Conservation (phyloP, 1,140 invertebrate genomes). For the Dendrolimus kikuchii region DNA sequence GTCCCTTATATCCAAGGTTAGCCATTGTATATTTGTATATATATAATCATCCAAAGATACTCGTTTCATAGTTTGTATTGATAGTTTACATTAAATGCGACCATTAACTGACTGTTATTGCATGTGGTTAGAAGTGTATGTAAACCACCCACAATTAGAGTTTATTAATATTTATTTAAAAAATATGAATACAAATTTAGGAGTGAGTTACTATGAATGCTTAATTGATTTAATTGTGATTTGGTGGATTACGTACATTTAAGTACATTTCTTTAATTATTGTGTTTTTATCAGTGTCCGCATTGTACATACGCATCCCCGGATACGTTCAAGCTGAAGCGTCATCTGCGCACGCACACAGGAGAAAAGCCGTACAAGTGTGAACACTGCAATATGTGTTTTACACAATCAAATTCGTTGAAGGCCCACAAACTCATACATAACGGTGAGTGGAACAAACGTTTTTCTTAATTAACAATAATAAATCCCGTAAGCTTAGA, state of each 20-base stretch:
- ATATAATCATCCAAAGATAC: too few relatives aligned
- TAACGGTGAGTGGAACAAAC: constrained; percentile 77
- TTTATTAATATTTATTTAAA: too few relatives aligned
- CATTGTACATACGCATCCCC: constrained; percentile 98
- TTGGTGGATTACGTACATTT: too few relatives aligned
- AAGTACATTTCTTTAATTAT: neutral
- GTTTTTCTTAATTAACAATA: constrained; percentile 4
- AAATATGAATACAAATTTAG: too few relatives aligned
- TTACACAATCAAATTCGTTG: constrained; percentile 96
- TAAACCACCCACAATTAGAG: too few relatives aligned
- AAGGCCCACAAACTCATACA: constrained; percentile 96
- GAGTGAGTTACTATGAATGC: constrained; percentile 45
- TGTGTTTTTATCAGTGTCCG: constrained; percentile 79
- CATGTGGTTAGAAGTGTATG: too few relatives aligned
- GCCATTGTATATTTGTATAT: too few relatives aligned
- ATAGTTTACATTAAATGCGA: too few relatives aligned
- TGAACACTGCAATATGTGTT: constrained; percentile 91
- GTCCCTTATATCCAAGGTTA: too few relatives aligned
- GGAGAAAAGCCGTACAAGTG: constrained; percentile 95
- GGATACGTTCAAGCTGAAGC: constrained; percentile 97
- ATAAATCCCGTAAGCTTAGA: neutral
- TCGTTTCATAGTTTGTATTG: too few relatives aligned
- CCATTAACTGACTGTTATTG: too few relatives aligned
- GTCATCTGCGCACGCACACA: constrained; percentile 95
- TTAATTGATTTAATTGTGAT: too few relatives aligned